phyloP scores from a whole-genome alignment of 53 echinoderm and acorn worm genomes.

The Mesocentrotus franciscanus region DNA sequence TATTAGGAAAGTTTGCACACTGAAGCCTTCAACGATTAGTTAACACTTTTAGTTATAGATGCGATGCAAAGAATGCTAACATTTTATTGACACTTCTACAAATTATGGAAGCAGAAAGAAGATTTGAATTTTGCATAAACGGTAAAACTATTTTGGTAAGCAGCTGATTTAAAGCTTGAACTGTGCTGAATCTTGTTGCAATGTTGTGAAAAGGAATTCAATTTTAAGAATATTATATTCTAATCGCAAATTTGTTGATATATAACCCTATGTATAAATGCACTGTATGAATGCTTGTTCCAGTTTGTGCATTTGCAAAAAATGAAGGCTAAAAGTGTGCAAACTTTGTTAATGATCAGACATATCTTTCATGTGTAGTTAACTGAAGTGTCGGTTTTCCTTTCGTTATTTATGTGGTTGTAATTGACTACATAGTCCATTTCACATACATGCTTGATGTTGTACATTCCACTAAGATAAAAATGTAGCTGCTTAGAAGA shows the following conservation, averaged over 20 bases:
- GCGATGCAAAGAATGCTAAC: neutral
- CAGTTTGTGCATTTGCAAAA: neutral
- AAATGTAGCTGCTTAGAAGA: constrained; percentile 57
- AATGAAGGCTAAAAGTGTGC: neutral
- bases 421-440: constrained; percentile 48
- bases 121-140: neutral
- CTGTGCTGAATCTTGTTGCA: constrained; percentile 9
- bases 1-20: constrained; percentile 21
- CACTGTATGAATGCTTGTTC: neutral
- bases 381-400: neutral
- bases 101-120: neutral
- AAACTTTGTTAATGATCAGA: neutral
- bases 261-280: neutral
- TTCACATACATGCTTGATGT: constrained; percentile 67
- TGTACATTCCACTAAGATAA: constrained; percentile 67
- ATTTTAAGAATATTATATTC: neutral
- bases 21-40: neutral
- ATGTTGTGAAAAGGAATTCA: neutral
- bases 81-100: neutral
- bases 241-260: neutral
- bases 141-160: neutral
- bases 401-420: neutral
- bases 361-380: constrained; percentile 12
- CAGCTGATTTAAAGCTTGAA: constrained; percentile 23
- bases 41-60: neutral